phyloP scores from a whole-genome alignment of 1,140 invertebrate genomes.

The Delia radicum region DNA sequence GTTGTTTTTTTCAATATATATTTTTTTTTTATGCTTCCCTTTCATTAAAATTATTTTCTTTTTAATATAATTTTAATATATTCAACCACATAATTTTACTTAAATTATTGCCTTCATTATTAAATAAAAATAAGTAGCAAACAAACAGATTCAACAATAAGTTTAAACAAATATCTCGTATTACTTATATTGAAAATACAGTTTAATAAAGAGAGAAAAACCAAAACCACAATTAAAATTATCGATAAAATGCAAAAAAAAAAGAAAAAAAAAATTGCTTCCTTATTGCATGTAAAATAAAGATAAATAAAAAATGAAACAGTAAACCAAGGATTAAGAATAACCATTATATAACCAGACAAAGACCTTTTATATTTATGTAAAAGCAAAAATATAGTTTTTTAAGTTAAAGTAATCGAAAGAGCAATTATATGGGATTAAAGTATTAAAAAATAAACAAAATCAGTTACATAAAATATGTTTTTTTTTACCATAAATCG shows the following conservation, averaged over 20 bases:
- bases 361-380: background rate
- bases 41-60: background rate
- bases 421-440: background rate
- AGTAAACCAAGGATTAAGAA: background rate
- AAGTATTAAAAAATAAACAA: background rate
- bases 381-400: background rate
- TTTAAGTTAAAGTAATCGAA: background rate
- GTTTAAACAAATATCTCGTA: background rate
- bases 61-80: background rate
- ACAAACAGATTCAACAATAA: background rate
- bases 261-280: background rate
- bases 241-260: background rate
- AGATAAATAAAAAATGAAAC: background rate
- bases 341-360: background rate
- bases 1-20: conserved; percentile 28
- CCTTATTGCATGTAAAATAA: background rate
- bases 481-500: too few relatives aligned
- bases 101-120: conserved; percentile 16
- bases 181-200: too few relatives aligned
- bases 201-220: background rate
- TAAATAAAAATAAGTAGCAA: background rate
- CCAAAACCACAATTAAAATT: conserved; percentile 5
- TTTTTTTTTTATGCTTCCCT: background rate
- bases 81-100: background rate
- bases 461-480: too few relatives aligned